Evolutionary conservation across 1,140 invertebrate genomes (phyloP).

Genomic region (Sarcophaga bullata): DNA sequence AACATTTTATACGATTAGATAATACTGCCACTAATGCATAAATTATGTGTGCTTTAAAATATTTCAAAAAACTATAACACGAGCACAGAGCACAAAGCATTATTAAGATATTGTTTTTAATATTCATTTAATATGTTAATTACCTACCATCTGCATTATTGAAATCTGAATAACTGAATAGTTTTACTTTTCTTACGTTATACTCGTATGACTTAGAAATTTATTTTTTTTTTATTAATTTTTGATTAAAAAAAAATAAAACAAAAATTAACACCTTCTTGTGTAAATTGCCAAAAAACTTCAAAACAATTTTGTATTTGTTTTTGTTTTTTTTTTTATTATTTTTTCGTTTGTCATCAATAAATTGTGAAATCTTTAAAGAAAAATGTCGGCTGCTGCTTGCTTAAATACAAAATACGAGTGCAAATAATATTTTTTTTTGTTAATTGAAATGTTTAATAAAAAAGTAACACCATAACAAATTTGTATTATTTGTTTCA

Average conservation of each 20-base stretch:
- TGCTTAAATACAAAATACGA: background rate
- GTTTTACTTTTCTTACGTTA: no score
- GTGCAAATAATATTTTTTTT: background rate
- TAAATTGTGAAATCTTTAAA: conserved; percentile 3
- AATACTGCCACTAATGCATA: no score
- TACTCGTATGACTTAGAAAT: background rate
- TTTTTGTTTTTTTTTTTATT: no score
- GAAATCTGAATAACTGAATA: no score
- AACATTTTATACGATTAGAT: no score
- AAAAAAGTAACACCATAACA: background rate
- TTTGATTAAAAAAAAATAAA: background rate
- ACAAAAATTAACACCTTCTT: background rate
- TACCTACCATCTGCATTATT: no score
- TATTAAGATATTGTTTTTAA: no score
- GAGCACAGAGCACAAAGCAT: no score
- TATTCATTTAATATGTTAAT: no score
- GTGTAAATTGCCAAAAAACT: background rate
- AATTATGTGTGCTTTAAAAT: no score
- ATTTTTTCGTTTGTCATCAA: background rate
- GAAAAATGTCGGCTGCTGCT: background rate
- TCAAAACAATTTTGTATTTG: background rate
- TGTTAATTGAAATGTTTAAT: conserved; percentile 5
- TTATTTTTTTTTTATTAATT: background rate
- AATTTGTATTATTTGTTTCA: no score
- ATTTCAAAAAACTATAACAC: no score